Evolutionary conservation across 1,140 invertebrate species (phyloP).

Genomic region (Theocolax elegans): DNA sequence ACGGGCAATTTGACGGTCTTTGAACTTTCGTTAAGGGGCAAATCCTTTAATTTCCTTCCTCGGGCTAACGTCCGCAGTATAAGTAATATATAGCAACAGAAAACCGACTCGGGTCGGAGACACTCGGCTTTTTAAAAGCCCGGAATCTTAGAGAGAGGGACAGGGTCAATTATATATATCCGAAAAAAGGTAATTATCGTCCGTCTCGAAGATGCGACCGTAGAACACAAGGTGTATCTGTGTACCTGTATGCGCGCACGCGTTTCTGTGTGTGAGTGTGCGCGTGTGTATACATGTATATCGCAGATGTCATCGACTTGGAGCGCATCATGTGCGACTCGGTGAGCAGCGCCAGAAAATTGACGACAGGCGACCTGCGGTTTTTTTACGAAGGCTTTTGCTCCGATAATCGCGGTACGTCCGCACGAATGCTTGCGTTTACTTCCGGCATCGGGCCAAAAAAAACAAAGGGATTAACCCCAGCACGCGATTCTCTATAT

Average conservation of each 20-base stretch:
- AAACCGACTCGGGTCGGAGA: background rate
- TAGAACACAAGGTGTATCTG: too few relatives aligned
- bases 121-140: background rate
- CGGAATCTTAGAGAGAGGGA: constrained; percentile 19
- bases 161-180: constrained; percentile 17
- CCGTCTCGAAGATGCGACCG: too few relatives aligned
- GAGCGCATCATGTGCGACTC: constrained; percentile 23
- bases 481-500: background rate
- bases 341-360: background rate
- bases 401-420: background rate
- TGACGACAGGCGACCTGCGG: constrained; percentile 55
- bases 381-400: constrained; percentile 35
- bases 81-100: constrained; percentile 9
- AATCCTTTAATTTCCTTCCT: constrained; percentile 30
- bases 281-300: too few relatives aligned
- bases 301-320: constrained; percentile 27
- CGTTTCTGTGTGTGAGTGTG: background rate
- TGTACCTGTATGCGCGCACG: background rate
- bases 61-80: background rate
- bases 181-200: constrained; percentile 27
- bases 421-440: constrained; percentile 1
- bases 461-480: background rate
- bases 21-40: constrained; percentile 28
- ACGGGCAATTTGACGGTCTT: constrained; percentile 35
- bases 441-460: constrained; percentile 44